phyloP scores from a whole-genome alignment of 2,888 invertebrate genomes.

The Drosophila colorata region DNA sequence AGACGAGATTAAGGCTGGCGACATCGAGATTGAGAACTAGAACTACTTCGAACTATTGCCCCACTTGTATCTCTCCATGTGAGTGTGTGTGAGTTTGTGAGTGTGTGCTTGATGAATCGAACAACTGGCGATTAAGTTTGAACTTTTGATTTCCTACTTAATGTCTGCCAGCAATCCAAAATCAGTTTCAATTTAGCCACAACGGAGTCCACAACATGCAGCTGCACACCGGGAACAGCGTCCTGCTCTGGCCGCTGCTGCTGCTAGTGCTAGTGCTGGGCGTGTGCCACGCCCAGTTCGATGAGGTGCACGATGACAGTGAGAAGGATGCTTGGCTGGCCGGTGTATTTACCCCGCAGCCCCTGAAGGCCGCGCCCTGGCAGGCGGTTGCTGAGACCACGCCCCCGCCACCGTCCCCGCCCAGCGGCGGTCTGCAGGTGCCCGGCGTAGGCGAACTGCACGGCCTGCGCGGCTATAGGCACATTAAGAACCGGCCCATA shows the following conservation, averaged over 20 bases:
- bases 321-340: slow-evolving; percentile 32
- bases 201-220: slow-evolving; percentile 58
- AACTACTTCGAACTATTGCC: slow-evolving; percentile 36
- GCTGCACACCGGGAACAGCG: slow-evolving; percentile 23
- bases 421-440: slow-evolving; percentile 55
- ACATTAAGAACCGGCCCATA: slow-evolving; percentile 70
- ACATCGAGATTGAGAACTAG: slow-evolving; percentile 37
- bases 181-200: slow-evolving; percentile 62
- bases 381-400: background rate
- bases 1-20: slow-evolving; percentile 52
- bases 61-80: slow-evolving; percentile 11
- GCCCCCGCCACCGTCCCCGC: slow-evolving; percentile 20
- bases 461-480: slow-evolving; percentile 69
- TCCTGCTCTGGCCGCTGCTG: slow-evolving; percentile 25
- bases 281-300: slow-evolving; percentile 32
- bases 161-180: slow-evolving; percentile 28
- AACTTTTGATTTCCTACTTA: slow-evolving; percentile 68
- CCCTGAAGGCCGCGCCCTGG: slow-evolving; percentile 43
- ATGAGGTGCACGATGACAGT: slow-evolving; percentile 28
- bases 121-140: slow-evolving; percentile 51
- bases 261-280: slow-evolving; percentile 42
- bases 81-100: slow-evolving; percentile 11
- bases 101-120: slow-evolving; percentile 28
- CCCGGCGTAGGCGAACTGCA: slow-evolving; percentile 76
- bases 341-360: slow-evolving; percentile 42